Base-by-base conservation (phyloP, 1,140 invertebrate genomes). In the Anastrepha obliqua region DNA sequence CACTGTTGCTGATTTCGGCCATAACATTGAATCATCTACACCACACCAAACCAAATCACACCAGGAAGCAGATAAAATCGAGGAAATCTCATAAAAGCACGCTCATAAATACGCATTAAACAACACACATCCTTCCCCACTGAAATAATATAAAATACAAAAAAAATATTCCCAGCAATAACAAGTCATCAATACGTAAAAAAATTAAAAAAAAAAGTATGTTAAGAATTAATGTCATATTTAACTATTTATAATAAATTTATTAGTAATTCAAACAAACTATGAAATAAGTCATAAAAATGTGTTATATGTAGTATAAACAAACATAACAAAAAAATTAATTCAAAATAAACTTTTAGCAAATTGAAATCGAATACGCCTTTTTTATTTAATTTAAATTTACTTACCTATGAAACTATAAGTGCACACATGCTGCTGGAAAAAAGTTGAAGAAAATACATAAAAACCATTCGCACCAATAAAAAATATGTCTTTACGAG, bases 211-310 rank as follows among this genome's bases (percentile, higher is more conserved):
- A 81, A 81, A 70, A 42, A 44, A 11, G 1, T 55, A 62, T 81
- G 74, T 55, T 81, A 81, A 81, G 74, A 81, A 55, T 58, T 51
- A 55, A 81, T 81, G 17, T 81, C 47, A 55, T 81, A 55, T 81
- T 81, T 51, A 81, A 81, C 47, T 81, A 81, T 81, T 81, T 81
- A 55, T 81, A 81, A 81, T 81, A 55, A 81, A 55, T 81, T 51
- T 81, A 81, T 81, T 55, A 81, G 74, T 81, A 55, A 74, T 74
- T 3, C 4, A n/a, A 74, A 44, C 39, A 74, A 74, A 74, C 44
- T 74, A 44, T 17, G 44, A 81, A 51, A 81, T 55, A 81, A 81
- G 74, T 55, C 47, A 55, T 81, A 81, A 58, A 81, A 55, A 81
- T 81, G 17, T 55, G 74, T 55, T 55, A 55, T 81, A 81, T 55